phyloP scores from a whole-genome alignment of 2,113 vertebrate genomes.

The Tupaia chinensis region DNA sequence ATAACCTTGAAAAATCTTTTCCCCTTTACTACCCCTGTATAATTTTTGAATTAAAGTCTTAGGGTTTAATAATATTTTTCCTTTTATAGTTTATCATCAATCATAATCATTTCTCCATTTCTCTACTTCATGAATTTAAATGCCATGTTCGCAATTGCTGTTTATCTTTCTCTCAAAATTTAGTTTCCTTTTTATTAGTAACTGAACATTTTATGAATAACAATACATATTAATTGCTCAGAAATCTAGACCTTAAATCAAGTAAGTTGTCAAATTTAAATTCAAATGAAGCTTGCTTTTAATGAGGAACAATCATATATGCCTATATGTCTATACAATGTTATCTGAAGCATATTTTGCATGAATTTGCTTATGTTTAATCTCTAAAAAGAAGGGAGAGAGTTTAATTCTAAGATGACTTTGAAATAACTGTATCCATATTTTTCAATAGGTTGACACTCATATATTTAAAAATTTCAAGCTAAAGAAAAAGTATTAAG shows the following conservation, averaged over 20 bases:
- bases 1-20: slow-evolving; percentile 62
- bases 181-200: slow-evolving; percentile 27
- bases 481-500: slow-evolving; percentile 64
- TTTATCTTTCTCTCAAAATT: slow-evolving; percentile 54
- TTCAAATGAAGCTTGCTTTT: slow-evolving; percentile 26
- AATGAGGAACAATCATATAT: not conserved
- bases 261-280: slow-evolving; percentile 38
- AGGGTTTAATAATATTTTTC: slow-evolving; percentile 28
- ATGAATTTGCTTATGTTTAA: not conserved
- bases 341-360: not conserved
- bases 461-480: slow-evolving; percentile 58
- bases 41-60: slow-evolving; percentile 46
- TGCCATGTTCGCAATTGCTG: slow-evolving; percentile 22
- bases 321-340: not conserved
- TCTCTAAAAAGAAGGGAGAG: not conserved
- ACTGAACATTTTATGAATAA: slow-evolving; percentile 58
- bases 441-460: slow-evolving; percentile 43
- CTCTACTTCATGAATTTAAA: slow-evolving; percentile 67
- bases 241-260: not conserved
- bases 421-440: not conserved
- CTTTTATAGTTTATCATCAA: slow-evolving; percentile 49
- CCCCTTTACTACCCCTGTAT: not conserved
- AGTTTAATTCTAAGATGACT: slow-evolving; percentile 12
- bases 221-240: not conserved
- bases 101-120: slow-evolving; percentile 50